These are phyloP conservation scores for Raja brachyura DNA, from an alignment of 2,113 vertebrate species.

Conservation along the genomic window DNA sequence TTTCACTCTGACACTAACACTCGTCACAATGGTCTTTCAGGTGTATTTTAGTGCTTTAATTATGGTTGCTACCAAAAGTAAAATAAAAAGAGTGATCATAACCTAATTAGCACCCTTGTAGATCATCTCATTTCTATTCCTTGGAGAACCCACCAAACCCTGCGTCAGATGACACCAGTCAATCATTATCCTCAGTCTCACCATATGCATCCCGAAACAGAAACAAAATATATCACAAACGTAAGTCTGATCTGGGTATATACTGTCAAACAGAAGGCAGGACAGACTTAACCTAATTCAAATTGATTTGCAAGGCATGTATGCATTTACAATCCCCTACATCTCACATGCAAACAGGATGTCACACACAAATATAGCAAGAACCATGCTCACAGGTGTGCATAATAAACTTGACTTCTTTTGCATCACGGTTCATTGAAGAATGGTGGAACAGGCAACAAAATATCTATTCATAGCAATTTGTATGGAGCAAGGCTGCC, in stretches of 20 bases:
- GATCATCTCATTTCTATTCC: too few species aligned
- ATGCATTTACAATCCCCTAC: neutral
- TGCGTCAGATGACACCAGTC: too few species aligned
- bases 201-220: neutral
- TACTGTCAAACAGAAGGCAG: neutral
- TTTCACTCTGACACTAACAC: too few species aligned
- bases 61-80: too few species aligned
- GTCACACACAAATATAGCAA: neutral
- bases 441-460: too few species aligned
- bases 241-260: neutral
- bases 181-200: too few species aligned
- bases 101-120: too few species aligned
- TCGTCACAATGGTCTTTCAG: too few species aligned
- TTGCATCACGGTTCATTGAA: neutral
- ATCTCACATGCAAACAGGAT: neutral
- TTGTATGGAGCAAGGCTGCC: neutral
- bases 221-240: neutral
- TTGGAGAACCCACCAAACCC: too few species aligned
- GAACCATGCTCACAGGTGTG: neutral
- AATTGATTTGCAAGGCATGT: neutral
- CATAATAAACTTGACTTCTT: conserved; percentile 3
- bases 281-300: neutral
- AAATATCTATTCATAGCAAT: neutral
- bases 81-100: too few species aligned
- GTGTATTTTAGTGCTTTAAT: too few species aligned